Percentiles rank a stretch among this genome's conserved stretches.
phyloP scores from a whole-genome alignment of 2,797 vertebrate genomes.

The Gymnocypris eckloni region DNA sequence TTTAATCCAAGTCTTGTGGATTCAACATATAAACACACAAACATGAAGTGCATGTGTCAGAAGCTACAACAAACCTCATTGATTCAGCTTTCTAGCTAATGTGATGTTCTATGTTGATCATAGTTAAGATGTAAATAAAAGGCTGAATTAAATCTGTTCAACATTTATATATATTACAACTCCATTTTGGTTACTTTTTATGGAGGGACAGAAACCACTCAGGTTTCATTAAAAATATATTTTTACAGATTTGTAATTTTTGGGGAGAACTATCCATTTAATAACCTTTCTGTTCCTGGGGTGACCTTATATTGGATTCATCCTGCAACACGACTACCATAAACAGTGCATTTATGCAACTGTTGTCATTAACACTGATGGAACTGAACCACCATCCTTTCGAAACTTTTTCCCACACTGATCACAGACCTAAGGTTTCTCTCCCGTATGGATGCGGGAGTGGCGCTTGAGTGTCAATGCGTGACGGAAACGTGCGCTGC shows the following conservation, averaged over 20 bases:
- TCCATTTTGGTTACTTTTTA: neutral
- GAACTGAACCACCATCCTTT: conserved; percentile 65
- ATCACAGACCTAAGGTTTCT: conserved; percentile 66
- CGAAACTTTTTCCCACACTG: conserved; percentile 68
- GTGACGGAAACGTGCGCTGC: conserved; percentile 66
- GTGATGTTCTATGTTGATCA: too few species aligned
- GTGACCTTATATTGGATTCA: neutral
- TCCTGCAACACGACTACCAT: neutral
- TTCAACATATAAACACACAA: neutral
- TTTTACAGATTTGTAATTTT: neutral
- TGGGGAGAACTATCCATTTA: neutral
- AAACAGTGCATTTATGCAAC: neutral
- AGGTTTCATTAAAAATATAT: neutral
- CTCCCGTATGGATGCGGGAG: conserved; percentile 68
- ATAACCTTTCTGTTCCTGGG: neutral
- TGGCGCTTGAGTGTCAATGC: conserved; percentile 68
- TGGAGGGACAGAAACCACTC: neutral
- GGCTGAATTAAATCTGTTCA: neutral
- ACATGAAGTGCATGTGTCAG: neutral
- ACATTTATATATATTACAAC: neutral
- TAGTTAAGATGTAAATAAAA: neutral
- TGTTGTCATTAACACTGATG: conserved; percentile 60
- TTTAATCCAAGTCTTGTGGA: neutral
- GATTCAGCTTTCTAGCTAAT: too few species aligned
- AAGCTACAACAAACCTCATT: too few species aligned